Evolutionary conservation across 2,113 vertebrate species (phyloP), one percentile per base, ranked within the genome.

Genomic region (Pagrus major): DNA sequence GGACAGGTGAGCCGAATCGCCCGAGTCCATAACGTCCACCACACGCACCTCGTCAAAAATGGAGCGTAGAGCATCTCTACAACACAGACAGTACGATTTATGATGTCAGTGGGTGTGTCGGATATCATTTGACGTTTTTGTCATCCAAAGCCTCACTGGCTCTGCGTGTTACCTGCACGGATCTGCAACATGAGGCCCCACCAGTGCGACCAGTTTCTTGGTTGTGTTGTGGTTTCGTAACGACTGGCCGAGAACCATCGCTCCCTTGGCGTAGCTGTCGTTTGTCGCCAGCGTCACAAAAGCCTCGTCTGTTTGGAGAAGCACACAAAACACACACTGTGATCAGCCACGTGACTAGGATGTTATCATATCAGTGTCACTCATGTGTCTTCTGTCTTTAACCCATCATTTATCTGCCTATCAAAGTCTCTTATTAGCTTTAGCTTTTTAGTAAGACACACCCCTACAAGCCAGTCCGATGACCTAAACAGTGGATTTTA

Each of bases 271-370:
- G 35, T 99, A 99, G 77, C 89, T 94, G 89, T 99, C 97, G 0
- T 96, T 99, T 73, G 98, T 99, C 71, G 97, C 97, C 89, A 99
- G 85, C 9, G 97, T 99, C 92, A 99, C 97, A 92, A 97, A 99
- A 84, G 98, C 98, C 92, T 99, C 95, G 90, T 97, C 97, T 99
- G 94, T 55, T 89, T 84, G 65, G 72, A 44, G 74, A 73, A 59
- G 81, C n/a, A 59, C 25, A 61, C 21, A 71, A 3, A 77, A 76
- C 15, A 83, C 33, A 72, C 86, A 63, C 25, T 23, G n/a, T n/a
- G 21, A 39, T 33, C 47, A 71, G 31, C 4, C 15, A 60, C 15
- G 4, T 37, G 14, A 46, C 4, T 9, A n/a, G n/a, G n/a, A n/a
- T n/a, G n/a, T n/a, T n/a, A n/a, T n/a, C n/a, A n/a, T n/a, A n/a